Evolutionary conservation across 2,113 vertebrate species (phyloP), one percentile per base, ranked within the genome.

Genomic region (Hippocampus guttulatus): DNA sequence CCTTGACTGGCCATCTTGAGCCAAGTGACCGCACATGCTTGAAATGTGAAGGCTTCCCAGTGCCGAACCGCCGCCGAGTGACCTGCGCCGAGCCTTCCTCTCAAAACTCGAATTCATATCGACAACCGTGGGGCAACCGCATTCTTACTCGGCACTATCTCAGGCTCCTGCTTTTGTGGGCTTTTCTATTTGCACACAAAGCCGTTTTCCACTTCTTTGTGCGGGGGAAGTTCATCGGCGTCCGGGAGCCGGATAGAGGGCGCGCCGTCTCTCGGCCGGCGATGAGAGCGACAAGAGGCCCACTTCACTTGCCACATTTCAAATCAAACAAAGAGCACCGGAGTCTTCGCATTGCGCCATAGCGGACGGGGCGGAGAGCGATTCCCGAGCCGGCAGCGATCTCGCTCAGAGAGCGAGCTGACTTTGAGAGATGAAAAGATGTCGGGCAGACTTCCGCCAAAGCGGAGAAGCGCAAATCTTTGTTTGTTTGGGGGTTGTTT

Each of bases 161-260:
- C 88, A 89, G 84, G 85, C 88, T 85, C 88, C 85, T 73, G 72
- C 82, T 83, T 86, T 90, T 88, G 86, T 89, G 64, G 30, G 80
- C 87, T 84, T 88, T 87, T 86, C 84, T 88, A 88, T 91, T 88
- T 81, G 84, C 85, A 85, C 85, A 89, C 81, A 88, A 90, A 91
- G 86, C 74, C 81, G 30, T 55, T 87, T 87, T 87, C 71, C 64
- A 78, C 75, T 72, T 79, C 76, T 83, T 84, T 82, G 84, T 86
- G 33, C 33, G 33, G 77, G 60, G 70, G 67, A 84, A 75, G 83
- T 85, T 84, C 79, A 73, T 78, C 20, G 54, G 64, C 41, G 77
- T 81, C 84, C 74, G 74, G 73, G 73, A 25, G 80, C 86, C 84
- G 86, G 84, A 84, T 67, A 88, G 83, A 86, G 49, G 8, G 20